A percentile compares a stretch with the other conserved stretches of the same genome.
Conservation (phyloP, 2,797 vertebrate genomes). For the Myotis findleyi region DNA sequence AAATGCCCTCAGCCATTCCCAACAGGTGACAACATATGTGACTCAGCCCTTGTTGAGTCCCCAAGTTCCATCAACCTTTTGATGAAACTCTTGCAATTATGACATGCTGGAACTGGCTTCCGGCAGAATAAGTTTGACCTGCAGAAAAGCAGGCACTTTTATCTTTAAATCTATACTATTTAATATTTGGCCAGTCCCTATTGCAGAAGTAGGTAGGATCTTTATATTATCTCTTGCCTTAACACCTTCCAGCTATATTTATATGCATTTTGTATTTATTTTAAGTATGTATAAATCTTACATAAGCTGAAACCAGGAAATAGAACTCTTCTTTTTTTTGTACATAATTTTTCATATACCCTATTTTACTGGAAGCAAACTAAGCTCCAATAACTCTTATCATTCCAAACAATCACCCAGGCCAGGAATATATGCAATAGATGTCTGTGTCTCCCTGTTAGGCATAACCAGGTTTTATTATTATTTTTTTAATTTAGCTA, state of each 20-base stretch:
- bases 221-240: slow-evolving; percentile 30
- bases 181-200: slow-evolving; percentile 2
- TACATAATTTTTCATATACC: slow-evolving; percentile 57
- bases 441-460: not conserved
- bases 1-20: too few relatives aligned
- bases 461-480: slow-evolving; percentile 61
- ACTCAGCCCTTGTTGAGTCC: too few relatives aligned
- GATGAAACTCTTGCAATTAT: too few relatives aligned
- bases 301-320: slow-evolving; percentile 82
- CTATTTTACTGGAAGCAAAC: slow-evolving; percentile 73
- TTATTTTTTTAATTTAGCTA: slow-evolving; percentile 67
- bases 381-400: slow-evolving; percentile 76
- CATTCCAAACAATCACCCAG: slow-evolving; percentile 34
- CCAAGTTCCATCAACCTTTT: too few relatives aligned
- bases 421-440: not conserved
- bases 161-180: slow-evolving; percentile 32
- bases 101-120: too few relatives aligned
- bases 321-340: slow-evolving; percentile 79
- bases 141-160: not conserved
- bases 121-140: not conserved
- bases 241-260: not conserved
- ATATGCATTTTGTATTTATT: slow-evolving; percentile 82
- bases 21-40: too few relatives aligned
- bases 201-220: not conserved
- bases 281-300: slow-evolving; percentile 92